phyloP scores from a whole-genome alignment of 2,113 vertebrate species.

The Cepphus grylle region DNA sequence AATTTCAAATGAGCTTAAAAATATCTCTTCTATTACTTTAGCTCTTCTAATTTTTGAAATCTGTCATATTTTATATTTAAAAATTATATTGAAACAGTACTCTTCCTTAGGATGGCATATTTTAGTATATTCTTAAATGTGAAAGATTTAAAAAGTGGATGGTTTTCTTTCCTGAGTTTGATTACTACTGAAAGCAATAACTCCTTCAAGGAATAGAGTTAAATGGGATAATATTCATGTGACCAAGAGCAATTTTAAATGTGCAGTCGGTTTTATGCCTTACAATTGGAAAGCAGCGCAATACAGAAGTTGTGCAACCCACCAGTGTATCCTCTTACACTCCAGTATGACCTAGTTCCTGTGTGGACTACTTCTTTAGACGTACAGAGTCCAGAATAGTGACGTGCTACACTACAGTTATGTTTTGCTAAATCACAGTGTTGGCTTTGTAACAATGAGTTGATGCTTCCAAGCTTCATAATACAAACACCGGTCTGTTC shows the following conservation, averaged over 20 bases:
- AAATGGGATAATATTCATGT: neutral
- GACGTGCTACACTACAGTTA: neutral
- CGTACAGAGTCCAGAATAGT: neutral
- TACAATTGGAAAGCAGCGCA: neutral
- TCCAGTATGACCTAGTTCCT: neutral
- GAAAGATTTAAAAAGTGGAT: neutral
- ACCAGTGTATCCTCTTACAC: neutral
- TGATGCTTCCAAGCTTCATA: neutral
- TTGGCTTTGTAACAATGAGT: neutral
- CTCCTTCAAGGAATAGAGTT: neutral
- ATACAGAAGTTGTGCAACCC: neutral
- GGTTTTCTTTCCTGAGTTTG: neutral
- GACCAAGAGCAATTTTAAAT: neutral
- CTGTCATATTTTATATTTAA: neutral
- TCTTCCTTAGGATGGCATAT: neutral
- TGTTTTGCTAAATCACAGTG: neutral
- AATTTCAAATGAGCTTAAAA: conserved; percentile 25
- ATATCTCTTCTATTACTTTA: neutral
- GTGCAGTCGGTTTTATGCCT: neutral
- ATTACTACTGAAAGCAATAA: neutral
- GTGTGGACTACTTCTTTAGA: neutral
- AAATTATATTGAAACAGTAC: neutral
- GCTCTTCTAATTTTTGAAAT: neutral
- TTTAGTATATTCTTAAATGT: neutral
- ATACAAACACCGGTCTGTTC: neutral